Evolutionary conservation across 2,797 vertebrate species (phyloP).

Genomic region (Characodon lateralis): DNA sequence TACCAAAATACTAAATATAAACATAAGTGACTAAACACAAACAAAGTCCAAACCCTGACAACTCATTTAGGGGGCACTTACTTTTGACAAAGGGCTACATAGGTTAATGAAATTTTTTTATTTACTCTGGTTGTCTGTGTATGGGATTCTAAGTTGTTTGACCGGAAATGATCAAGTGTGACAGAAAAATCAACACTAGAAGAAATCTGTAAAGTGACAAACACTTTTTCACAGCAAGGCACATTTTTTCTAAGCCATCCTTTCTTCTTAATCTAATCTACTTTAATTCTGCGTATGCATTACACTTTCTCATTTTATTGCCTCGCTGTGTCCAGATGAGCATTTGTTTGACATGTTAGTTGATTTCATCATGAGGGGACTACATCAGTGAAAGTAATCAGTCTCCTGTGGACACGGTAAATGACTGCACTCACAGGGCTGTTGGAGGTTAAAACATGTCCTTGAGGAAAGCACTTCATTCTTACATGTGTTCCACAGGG

Average conservation of each 20-base stretch:
- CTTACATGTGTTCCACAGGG: background rate
- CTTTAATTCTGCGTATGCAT: conserved; percentile 8
- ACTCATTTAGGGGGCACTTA: background rate
- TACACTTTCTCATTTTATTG: background rate
- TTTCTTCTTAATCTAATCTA: background rate
- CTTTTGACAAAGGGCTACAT: background rate
- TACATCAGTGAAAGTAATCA: background rate
- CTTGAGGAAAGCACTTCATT: conserved; percentile 4
- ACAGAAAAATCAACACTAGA: background rate
- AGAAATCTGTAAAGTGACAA: background rate
- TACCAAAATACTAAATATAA: too few species aligned
- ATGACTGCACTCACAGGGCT: background rate
- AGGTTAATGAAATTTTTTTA: background rate
- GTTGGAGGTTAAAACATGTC: background rate
- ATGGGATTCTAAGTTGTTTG: background rate
- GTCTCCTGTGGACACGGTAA: background rate
- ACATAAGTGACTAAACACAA: too few species aligned
- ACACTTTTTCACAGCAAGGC: background rate
- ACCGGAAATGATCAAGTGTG: background rate
- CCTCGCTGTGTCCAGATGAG: background rate
- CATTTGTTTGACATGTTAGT: conserved; percentile 10
- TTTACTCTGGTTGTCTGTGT: background rate
- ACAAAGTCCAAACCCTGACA: too few species aligned
- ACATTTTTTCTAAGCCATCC: background rate
- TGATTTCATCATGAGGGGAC: conserved; percentile 2